Percentiles rank a stretch among this genome's conserved stretches.
Conservation (phyloP, 2,888 invertebrate genomes). For the Platycnemis pennipes region DNA sequence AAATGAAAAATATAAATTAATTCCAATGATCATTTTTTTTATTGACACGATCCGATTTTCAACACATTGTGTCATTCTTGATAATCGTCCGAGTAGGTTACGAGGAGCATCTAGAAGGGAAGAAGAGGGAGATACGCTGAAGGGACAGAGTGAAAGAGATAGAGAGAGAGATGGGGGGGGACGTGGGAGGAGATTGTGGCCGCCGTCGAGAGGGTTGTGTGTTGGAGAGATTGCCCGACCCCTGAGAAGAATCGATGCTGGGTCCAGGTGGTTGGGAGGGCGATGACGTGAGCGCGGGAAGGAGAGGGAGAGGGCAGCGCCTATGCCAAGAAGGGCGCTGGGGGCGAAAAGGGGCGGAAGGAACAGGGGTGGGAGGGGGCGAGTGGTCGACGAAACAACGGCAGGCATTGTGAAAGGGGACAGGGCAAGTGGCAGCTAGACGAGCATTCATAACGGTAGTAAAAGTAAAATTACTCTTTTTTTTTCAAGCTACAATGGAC, state of each 20-base stretch:
- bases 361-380: not conserved
- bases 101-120: not conserved
- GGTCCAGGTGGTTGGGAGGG: conserved; percentile 58
- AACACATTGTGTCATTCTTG: too few species aligned
- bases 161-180: not conserved
- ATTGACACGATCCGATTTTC: too few species aligned
- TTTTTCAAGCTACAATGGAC: too few species aligned
- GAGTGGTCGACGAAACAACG: not conserved
- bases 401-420: not conserved
- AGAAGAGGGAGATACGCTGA: not conserved
- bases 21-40: too few species aligned
- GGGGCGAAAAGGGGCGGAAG: not conserved
- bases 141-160: not conserved
- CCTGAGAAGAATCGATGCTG: conserved; percentile 67
- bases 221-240: conserved; percentile 53
- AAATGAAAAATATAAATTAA: too few species aligned
- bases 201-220: conserved; percentile 29
- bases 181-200: not conserved
- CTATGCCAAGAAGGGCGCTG: not conserved
- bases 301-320: not conserved
- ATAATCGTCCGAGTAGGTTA: too few species aligned
- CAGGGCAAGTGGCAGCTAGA: too few species aligned
- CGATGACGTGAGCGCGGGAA: not conserved
- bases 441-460: too few species aligned
- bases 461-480: too few species aligned